These are phyloP conservation scores for Nephrotoma guestfalica DNA, from an alignment of 2,888 invertebrate genomes.

Conservation along the genomic window DNA sequence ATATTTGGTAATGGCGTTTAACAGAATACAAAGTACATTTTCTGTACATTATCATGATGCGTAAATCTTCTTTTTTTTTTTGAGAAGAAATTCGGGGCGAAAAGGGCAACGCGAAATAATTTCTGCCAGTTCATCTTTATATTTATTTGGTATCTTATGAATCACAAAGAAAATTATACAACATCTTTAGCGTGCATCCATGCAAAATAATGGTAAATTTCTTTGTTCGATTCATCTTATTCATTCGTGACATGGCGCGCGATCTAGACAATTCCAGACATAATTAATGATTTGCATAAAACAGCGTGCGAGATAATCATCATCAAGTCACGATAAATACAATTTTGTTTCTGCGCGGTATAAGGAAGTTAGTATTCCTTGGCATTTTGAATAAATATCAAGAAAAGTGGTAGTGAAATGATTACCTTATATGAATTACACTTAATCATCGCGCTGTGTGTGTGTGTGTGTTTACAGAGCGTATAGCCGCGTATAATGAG, in stretches of 20 bases:
- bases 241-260: neutral
- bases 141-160: neutral
- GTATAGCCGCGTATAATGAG: neutral
- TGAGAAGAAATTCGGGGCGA: neutral
- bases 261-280: neutral
- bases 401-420: neutral
- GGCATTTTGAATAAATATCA: neutral
- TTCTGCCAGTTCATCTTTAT: neutral
- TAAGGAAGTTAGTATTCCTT: too few relatives aligned
- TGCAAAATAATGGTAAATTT: neutral
- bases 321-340: neutral
- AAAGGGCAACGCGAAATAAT: neutral
- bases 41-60: neutral
- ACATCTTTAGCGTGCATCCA: neutral
- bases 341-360: too few relatives aligned
- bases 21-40: too few relatives aligned
- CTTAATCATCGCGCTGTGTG: neutral
- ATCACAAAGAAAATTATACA: neutral
- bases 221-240: neutral
- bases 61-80: neutral
- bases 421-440: neutral
- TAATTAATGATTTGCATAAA: neutral
- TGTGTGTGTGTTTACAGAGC: neutral
- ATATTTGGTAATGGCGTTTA: too few relatives aligned
- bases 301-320: neutral